Evolutionary conservation across 2,113 vertebrate species (phyloP).

Genomic region (Rafetus swinhoei): DNA sequence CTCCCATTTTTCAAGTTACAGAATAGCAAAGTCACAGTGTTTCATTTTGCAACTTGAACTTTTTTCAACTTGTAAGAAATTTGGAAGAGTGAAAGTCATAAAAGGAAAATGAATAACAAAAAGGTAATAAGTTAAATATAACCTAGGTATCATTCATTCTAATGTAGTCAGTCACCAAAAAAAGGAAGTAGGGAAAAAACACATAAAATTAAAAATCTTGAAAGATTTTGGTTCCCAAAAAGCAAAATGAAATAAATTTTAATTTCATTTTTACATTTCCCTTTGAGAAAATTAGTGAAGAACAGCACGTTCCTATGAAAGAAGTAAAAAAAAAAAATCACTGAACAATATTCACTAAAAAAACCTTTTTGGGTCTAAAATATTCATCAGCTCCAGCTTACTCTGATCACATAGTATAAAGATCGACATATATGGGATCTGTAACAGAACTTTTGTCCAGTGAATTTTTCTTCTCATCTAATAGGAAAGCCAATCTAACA

Average conservation of each 20-base stretch:
- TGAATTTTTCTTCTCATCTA: conserved; percentile 25
- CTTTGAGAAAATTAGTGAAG: neutral
- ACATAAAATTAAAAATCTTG: neutral
- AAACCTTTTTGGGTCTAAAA: neutral
- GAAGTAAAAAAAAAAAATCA: neutral
- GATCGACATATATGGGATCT: conserved; percentile 48
- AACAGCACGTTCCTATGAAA: neutral
- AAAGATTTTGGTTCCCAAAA: neutral
- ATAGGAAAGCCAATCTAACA: conserved; percentile 23
- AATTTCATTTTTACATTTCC: neutral
- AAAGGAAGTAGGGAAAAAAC: neutral
- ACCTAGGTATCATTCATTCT: neutral
- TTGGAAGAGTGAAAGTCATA: neutral
- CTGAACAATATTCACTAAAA: neutral
- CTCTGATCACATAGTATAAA: conserved; percentile 41
- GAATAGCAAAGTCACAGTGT: neutral
- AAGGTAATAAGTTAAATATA: neutral
- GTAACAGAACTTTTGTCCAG: conserved; percentile 26
- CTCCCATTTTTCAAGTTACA: neutral
- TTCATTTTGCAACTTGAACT: neutral
- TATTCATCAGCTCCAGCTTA: conserved; percentile 12
- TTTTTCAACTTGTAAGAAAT: neutral
- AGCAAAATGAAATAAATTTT: neutral
- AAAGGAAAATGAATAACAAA: neutral
- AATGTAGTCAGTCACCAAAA: too few relatives aligned